phyloP scores from a whole-genome alignment of 2,797 vertebrate species.

The Glossophaga mutica region DNA sequence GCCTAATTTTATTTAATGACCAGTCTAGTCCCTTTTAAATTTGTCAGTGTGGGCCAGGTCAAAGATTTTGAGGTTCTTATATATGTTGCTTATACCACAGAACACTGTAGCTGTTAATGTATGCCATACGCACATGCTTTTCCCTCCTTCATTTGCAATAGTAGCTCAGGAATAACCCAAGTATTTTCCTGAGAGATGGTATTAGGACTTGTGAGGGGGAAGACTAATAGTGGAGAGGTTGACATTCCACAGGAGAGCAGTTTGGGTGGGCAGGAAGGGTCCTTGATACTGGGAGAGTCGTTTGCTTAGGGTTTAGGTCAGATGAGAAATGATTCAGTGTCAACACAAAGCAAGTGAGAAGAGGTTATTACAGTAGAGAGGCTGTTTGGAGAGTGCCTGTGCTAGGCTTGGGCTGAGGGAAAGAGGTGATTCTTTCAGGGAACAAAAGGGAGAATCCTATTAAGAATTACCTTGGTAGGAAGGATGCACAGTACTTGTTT shows the following conservation, averaged over 20 bases:
- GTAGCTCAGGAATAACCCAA: background rate
- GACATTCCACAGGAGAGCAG: background rate
- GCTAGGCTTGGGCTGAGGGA: background rate
- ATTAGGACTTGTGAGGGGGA: background rate
- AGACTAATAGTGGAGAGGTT: background rate
- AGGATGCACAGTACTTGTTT: background rate
- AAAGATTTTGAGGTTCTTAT: slow-evolving; percentile 7
- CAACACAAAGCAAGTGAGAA: background rate
- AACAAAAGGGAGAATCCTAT: background rate
- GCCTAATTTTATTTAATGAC: background rate
- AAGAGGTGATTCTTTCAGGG: background rate
- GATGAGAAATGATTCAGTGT: slow-evolving; percentile 15
- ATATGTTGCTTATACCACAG: background rate
- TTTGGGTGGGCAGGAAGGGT: background rate
- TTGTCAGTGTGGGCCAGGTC: background rate
- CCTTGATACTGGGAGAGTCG: background rate
- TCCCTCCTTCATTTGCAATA: background rate
- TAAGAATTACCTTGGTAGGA: background rate
- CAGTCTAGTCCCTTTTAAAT: background rate
- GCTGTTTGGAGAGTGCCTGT: background rate
- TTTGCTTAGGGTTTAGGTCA: background rate
- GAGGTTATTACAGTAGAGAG: background rate
- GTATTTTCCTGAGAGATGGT: slow-evolving; percentile 18
- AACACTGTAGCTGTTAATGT: background rate
- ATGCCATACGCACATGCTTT: background rate